Base-by-base conservation (phyloP, 64 coral and sea anemone genomes). In the Trachythela sp. region DNA sequence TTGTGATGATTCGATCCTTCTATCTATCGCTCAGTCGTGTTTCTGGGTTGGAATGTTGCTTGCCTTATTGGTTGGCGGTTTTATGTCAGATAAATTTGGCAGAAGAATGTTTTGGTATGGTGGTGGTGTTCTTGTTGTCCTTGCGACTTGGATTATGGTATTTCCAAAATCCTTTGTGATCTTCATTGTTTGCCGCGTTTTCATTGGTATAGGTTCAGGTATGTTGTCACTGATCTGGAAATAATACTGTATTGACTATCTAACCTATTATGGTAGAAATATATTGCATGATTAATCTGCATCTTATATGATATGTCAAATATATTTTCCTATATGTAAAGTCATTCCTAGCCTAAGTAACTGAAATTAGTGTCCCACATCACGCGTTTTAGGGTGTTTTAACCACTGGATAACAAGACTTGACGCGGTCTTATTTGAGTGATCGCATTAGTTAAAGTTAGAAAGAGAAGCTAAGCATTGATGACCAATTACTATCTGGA, bases 1-100 rank as follows among this genome's bases (percentile, higher is more conserved):
- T 45, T 45, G 42, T 45, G 42, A 29, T 17, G 27, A 85, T 40
- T 85, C 48, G 4, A 24, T 48, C 2, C 41, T 85, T 41, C 9
- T 85, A 14, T 85, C n/a, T n/a, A 41, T 32, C 30, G 48, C 39
- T 48, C 17, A 40, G 22, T 49, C 48, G 30, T 30, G 84, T 41
- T 45, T 45, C 84, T 42, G 36, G 40, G 13, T 40, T 48, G 40
- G 24, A 40, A 41, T 24, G 27, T 48, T 40, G 29, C 7, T 29
- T 20, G 8, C 39, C 9, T 48, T 31, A 6, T 48, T 45, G 3
- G 15, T 68, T 68, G 59, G 59, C 3, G 48, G 84, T 45, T 48
- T 30, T 85, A 20, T 85, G 32, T 41, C 84, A 3, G 84, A 85
- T 41, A 85, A 85, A 85, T 48, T 85, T 9, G 84, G 84, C 40